phyloP scores from a whole-genome alignment of 2,888 invertebrate species.

The Eupithecia centaureata region DNA sequence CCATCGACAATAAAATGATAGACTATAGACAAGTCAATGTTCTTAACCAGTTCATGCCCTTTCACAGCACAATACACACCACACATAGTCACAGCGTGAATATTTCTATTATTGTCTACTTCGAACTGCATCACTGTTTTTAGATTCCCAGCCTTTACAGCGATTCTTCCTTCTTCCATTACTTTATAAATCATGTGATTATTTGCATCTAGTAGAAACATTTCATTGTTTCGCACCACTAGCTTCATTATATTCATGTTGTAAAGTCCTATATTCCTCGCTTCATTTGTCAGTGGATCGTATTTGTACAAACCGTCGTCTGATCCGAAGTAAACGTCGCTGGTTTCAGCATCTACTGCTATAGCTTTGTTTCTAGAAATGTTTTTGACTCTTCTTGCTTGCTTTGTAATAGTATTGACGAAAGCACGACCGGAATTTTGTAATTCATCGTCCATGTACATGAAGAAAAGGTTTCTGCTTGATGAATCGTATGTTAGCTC shows the following conservation, averaged over 20 bases:
- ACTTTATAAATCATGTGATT: slow-evolving; percentile 74
- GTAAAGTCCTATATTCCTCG: slow-evolving; percentile 66
- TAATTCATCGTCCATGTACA: slow-evolving; percentile 73
- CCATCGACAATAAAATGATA: slow-evolving; percentile 67
- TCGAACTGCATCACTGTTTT: slow-evolving; percentile 72
- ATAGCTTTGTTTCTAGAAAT: slow-evolving; percentile 72
- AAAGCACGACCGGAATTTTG: slow-evolving; percentile 72
- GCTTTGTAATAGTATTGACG: slow-evolving; percentile 68
- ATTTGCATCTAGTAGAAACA: slow-evolving; percentile 72
- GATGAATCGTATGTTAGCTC: slow-evolving; percentile 74
- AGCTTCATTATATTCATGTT: slow-evolving; percentile 74
- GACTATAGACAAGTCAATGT: slow-evolving; percentile 61
- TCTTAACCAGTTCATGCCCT: slow-evolving; percentile 64
- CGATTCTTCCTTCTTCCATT: slow-evolving; percentile 55
- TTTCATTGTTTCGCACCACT: slow-evolving; percentile 69
- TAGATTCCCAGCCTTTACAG: slow-evolving; percentile 58
- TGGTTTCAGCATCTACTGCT: slow-evolving; percentile 66
- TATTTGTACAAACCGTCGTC: slow-evolving; percentile 74
- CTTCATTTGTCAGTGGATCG: slow-evolving; percentile 61
- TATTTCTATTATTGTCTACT: slow-evolving; percentile 65
- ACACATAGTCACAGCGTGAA: slow-evolving; percentile 72
- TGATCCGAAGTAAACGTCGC: slow-evolving; percentile 75
- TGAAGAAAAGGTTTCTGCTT: slow-evolving; percentile 72
- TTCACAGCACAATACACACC: slow-evolving; percentile 67
- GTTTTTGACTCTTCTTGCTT: slow-evolving; percentile 62